Evolutionary conservation across 2,113 vertebrate genomes (phyloP), one percentile per base, ranked within the genome.

Genomic region (Callospermophilus lateralis): DNA sequence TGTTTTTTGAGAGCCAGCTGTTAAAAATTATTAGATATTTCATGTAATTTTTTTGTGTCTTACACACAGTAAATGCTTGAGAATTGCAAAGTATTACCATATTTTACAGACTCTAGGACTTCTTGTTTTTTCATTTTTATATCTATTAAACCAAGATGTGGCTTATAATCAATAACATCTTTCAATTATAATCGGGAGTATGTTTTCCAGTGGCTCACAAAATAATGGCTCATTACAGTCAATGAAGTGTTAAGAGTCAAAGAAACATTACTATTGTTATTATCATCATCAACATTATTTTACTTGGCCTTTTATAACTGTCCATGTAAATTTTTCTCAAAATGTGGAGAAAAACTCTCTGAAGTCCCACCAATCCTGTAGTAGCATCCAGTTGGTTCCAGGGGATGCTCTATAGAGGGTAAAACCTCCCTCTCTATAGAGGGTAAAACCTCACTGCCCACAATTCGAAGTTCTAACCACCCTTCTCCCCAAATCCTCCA

Each of bases 121-220:
- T 96, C 73, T 32, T 84, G 34, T 77, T 76, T 89, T 87, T 63
- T n/a, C 22, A 78, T 77, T 93, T 87, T 84, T 78, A 58, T 8
- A 78, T 89, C 15, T 70, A 2, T 79, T 89, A 93, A 96, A 78
- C 3, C 20, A 95, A 68, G 48, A 83, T 93, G 26, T 65, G 37
- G 67, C 30, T 86, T 63, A 72, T 1, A 72, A 90, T 93, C 55
- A 53, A 65, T 87, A 90, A n/a, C 24, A 61, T 53, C 16, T 89
- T 68, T 58, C 11, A 76, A 8, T 72, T 84, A 67, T 19, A 84
- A 76, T 58, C 63, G 84, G 51, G 28, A 89, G 32, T 51, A 72
- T 42, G 84, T 84, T 94, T 80, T 74, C 87, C 76, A 70, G 28
- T 63, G 30, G 17, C 34, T 94, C 42, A 76, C 42, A 79, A 45